Conservation (phyloP, 2,888 invertebrate species). For the Agrenia bidenticulata region DNA sequence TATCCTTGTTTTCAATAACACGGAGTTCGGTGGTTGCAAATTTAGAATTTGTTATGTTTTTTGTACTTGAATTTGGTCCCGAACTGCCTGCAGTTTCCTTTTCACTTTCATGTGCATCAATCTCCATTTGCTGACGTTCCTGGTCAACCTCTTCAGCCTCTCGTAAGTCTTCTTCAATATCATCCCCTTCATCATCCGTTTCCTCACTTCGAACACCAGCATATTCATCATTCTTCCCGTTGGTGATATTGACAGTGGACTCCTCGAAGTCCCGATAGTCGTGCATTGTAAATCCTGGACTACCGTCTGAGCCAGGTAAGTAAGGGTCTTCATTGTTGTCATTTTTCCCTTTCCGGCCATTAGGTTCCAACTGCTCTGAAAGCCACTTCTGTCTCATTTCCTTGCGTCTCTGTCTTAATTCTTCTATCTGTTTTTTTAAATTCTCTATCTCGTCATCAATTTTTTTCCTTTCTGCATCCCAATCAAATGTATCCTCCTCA, state of each 20-base stretch:
- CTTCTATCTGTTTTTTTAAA: slow-evolving; percentile 44
- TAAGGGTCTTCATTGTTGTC: background rate
- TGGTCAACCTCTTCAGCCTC: slow-evolving; percentile 22
- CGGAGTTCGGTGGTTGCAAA: background rate
- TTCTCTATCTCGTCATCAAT: slow-evolving; percentile 51
- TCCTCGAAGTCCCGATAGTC: background rate
- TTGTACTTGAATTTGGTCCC: slow-evolving; percentile 1
- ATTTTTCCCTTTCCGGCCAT: slow-evolving; percentile 10
- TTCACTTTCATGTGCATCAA: too few species aligned
- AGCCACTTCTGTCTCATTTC: slow-evolving; percentile 43
- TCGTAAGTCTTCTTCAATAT: slow-evolving; percentile 40
- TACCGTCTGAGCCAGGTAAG: background rate
- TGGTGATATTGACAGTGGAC: slow-evolving; percentile 25
- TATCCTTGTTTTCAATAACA: too few species aligned
- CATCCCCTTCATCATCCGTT: slow-evolving; percentile 34
- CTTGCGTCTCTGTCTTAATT: slow-evolving; percentile 40
- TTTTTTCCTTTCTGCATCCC: slow-evolving; percentile 45
- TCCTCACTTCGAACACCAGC: slow-evolving; percentile 32
- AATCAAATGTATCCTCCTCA: slow-evolving; percentile 29
- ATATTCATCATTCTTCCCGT: slow-evolving; percentile 53
- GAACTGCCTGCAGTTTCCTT: background rate
- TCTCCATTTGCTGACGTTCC: slow-evolving; percentile 17
- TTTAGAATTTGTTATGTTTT: background rate
- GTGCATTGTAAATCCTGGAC: background rate
- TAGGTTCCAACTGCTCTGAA: background rate